These are phyloP conservation scores for Chrysotoxum bicinctum DNA, from an alignment of 2,888 invertebrate species.

Conservation along the genomic window DNA sequence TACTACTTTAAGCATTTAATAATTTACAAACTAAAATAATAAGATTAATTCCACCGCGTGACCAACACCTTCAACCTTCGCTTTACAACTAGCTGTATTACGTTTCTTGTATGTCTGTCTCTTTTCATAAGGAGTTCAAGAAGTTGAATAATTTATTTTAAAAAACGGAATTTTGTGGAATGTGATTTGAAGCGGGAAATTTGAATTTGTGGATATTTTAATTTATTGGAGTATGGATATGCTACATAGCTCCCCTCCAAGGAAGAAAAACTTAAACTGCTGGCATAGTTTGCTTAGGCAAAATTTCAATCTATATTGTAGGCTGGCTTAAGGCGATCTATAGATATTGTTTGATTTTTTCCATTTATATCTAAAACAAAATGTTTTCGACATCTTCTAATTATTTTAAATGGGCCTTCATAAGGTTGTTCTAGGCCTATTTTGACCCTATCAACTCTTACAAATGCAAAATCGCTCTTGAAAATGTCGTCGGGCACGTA, in stretches of 20 bases:
- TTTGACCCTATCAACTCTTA: background rate
- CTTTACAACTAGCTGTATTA: too few relatives aligned
- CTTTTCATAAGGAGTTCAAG: too few relatives aligned
- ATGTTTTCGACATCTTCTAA: background rate
- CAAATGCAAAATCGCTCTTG: background rate
- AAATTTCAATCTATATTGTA: background rate
- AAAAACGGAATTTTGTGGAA: too few relatives aligned
- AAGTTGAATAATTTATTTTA: too few relatives aligned
- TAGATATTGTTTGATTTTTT: background rate
- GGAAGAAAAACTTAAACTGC: background rate
- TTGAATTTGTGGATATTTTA: background rate
- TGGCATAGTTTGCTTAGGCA: background rate
- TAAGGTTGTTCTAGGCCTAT: background rate
- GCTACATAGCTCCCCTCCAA: background rate
- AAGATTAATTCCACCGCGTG: too few relatives aligned
- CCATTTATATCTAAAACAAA: background rate
- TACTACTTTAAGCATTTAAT: too few relatives aligned
- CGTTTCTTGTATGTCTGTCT: too few relatives aligned
- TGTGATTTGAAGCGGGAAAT: background rate
- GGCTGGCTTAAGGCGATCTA: background rate
- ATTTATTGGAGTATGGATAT: background rate
- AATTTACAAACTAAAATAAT: too few relatives aligned
- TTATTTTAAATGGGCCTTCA: background rate
- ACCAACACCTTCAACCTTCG: too few relatives aligned
- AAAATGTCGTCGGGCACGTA: constrained; percentile 8